phyloP scores from a whole-genome alignment of 2,113 vertebrate genomes.

The Pelecanoides urinatrix region DNA sequence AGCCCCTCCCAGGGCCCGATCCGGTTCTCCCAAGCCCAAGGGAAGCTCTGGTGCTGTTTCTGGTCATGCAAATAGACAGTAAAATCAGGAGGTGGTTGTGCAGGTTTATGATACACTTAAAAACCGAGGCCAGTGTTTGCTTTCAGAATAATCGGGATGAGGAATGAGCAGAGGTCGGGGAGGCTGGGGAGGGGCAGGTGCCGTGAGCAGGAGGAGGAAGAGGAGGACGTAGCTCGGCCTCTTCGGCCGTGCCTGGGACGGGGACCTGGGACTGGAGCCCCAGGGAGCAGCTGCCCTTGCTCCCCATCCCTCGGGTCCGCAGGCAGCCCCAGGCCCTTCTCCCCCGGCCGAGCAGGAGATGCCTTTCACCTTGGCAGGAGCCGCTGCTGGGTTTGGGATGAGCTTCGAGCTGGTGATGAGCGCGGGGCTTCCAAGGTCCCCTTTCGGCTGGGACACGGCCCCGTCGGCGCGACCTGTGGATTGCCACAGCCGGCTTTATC shows the following conservation, averaged over 20 bases:
- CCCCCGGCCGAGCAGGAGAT: background rate
- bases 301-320: fast-evolving
- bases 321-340: fast-evolving
- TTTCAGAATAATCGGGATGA: fast-evolving
- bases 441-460: background rate
- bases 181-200: background rate
- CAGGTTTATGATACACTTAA: background rate
- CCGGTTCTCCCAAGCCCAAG: background rate
- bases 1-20: too few species aligned
- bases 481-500: slow-evolving; percentile 11
- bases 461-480: slow-evolving; percentile 3
- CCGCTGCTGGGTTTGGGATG: background rate
- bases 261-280: background rate
- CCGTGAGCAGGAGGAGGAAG: background rate
- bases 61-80: too few species aligned
- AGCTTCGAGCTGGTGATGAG: background rate
- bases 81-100: background rate
- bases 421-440: background rate
- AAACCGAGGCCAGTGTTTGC: fast-evolving
- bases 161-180: background rate
- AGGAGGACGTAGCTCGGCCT: background rate
- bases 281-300: background rate
- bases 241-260: fast-evolving
- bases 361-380: slow-evolving; percentile 1
- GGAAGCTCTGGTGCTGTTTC: background rate